These are phyloP conservation scores for Cremastinae sp. DNA, from an alignment of 2,888 invertebrate species.

Conservation along the genomic window DNA sequence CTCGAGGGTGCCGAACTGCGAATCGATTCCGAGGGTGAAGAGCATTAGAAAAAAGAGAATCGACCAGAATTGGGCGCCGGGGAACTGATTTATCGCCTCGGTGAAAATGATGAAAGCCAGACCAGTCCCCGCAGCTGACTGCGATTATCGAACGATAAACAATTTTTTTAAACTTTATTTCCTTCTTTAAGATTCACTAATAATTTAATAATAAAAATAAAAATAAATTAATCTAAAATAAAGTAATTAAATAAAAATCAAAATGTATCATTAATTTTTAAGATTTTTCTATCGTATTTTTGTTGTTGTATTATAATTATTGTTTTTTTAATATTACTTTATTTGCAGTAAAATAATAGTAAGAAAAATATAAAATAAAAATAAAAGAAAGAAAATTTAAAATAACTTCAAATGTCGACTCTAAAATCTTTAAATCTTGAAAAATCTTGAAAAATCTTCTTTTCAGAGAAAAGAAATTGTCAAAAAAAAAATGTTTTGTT, in stretches of 20 bases:
- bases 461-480: no score
- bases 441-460: no score
- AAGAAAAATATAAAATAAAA: no score
- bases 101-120: constrained; percentile 98
- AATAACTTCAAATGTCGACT: constrained; percentile 21
- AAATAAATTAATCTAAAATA: no score
- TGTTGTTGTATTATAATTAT: no score
- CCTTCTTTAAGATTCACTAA: neutral
- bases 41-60: constrained; percentile 98
- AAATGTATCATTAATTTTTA: no score
- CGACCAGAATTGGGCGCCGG: constrained; percentile 97
- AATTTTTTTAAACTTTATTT: neutral
- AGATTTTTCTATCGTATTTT: no score
- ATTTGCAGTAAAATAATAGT: no score
- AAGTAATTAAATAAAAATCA: no score
- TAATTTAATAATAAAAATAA: neutral
- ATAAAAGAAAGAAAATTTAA: constrained; percentile 4
- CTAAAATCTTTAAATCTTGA: neutral
- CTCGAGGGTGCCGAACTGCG: constrained; percentile 97
- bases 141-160: constrained; percentile 68
- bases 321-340: no score
- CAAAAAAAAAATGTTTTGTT: no score
- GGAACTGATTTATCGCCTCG: constrained; percentile 98
- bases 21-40: constrained; percentile 97
- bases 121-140: constrained; percentile 98